Conservation (phyloP, 1,140 invertebrate species). For the Brachionus calyciflorus region DNA sequence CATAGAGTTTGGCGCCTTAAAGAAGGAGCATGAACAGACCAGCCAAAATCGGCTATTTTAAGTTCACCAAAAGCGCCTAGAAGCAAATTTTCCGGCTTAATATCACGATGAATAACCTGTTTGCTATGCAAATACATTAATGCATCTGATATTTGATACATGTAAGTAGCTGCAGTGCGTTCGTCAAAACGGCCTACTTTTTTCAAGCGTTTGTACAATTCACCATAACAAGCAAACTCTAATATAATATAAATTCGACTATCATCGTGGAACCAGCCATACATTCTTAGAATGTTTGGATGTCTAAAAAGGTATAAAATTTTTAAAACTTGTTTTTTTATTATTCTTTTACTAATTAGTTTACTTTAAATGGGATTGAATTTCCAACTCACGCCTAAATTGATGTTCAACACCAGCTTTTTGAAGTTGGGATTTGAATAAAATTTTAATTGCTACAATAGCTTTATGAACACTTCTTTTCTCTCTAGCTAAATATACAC, state of each 20-base stretch:
- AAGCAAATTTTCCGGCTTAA: slow-evolving; percentile 90
- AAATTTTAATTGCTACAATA: slow-evolving; percentile 41
- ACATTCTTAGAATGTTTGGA: slow-evolving; percentile 81
- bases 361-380: slow-evolving; percentile 73
- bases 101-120: slow-evolving; percentile 83
- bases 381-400: slow-evolving; percentile 84
- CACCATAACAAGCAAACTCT: slow-evolving; percentile 85
- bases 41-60: slow-evolving; percentile 92
- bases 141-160: slow-evolving; percentile 80
- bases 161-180: slow-evolving; percentile 65
- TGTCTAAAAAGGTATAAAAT: slow-evolving; percentile 66
- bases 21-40: slow-evolving; percentile 41
- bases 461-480: slow-evolving; percentile 64
- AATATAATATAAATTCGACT: slow-evolving; percentile 82
- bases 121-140: slow-evolving; percentile 88
- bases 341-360: too few relatives aligned
- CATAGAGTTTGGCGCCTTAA: slow-evolving; percentile 80
- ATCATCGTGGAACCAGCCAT: slow-evolving; percentile 87
- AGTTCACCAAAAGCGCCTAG: slow-evolving; percentile 77
- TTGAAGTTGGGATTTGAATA: slow-evolving; percentile 83
- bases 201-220: slow-evolving; percentile 70
- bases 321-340: too few relatives aligned
- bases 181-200: slow-evolving; percentile 64
- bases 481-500: slow-evolving; percentile 92
- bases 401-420: slow-evolving; percentile 86